A percentile compares a stretch with the other conserved stretches of the same genome.
Conservation (phyloP, 2,888 invertebrate genomes). For the Idaea biselata region DNA sequence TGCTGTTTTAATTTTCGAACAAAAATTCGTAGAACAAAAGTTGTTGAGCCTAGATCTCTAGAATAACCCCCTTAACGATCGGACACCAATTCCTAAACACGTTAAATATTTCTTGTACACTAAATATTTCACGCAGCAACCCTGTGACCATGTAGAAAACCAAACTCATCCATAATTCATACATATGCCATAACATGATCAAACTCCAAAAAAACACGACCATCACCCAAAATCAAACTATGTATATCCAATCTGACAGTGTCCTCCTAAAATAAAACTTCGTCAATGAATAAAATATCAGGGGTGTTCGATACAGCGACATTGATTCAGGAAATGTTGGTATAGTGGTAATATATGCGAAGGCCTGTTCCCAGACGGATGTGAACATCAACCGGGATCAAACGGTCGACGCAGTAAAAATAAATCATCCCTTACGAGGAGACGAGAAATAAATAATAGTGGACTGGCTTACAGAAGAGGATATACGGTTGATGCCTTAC, state of each 20-base stretch:
- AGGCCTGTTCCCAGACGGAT: constrained; percentile 21
- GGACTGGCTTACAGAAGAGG: constrained; percentile 22
- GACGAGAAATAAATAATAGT: constrained; percentile 42
- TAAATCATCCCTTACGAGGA: constrained; percentile 38
- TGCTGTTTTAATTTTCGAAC: too few relatives aligned
- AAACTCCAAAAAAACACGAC: not conserved
- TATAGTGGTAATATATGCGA: constrained; percentile 17
- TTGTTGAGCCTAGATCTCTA: too few relatives aligned
- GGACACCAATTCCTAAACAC: too few relatives aligned
- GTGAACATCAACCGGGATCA: constrained; percentile 25
- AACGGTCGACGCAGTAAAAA: constrained; percentile 27
- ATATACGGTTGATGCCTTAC: constrained; percentile 8
- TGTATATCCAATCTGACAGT: constrained; percentile 1
- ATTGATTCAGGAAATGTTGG: constrained; percentile 24
- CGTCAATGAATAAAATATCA: constrained; percentile 20
- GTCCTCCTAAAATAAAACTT: constrained; percentile 3
- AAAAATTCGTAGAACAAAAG: too few relatives aligned
- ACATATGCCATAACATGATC: not conserved
- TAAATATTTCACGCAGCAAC: not conserved
- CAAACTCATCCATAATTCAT: not conserved
- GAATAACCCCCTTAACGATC: too few relatives aligned
- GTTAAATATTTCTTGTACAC: too few relatives aligned
- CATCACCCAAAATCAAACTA: not conserved
- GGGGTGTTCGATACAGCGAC: constrained; percentile 9
- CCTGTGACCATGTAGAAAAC: not conserved